Evolutionary conservation across 2,888 invertebrate genomes (phyloP).

Genomic region (Agonopterix arenella): DNA sequence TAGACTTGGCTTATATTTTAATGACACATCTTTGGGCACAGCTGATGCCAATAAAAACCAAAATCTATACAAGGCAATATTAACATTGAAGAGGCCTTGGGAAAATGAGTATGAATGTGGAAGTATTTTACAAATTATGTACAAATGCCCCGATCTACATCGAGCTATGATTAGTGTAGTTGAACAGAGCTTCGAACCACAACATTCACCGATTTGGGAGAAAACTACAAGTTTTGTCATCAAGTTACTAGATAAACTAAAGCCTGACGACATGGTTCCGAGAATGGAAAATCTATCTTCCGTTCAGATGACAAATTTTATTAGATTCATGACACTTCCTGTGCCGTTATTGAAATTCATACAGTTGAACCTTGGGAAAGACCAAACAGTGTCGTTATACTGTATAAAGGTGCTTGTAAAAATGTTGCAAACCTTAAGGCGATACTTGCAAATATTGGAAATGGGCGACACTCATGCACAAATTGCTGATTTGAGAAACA

Average conservation of each 20-base stretch:
- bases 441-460: constrained; percentile 72
- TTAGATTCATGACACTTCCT: constrained; percentile 69
- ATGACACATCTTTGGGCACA: constrained; percentile 80
- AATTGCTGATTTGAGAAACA: constrained; percentile 47
- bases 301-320: constrained; percentile 70
- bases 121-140: constrained; percentile 78
- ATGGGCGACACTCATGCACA: constrained; percentile 35
- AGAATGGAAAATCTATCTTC: constrained; percentile 60
- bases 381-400: constrained; percentile 57
- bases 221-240: constrained; percentile 63
- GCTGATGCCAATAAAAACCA: constrained; percentile 77
- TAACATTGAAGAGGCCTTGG: constrained; percentile 82
- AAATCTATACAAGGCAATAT: constrained; percentile 78
- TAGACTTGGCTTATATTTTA: constrained; percentile 86
- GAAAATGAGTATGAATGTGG: constrained; percentile 79
- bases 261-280: constrained; percentile 65
- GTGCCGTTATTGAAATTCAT: constrained; percentile 64
- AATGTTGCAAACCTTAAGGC: constrained; percentile 68
- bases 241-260: constrained; percentile 57
- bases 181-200: constrained; percentile 78
- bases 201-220: constrained; percentile 73
- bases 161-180: constrained; percentile 77
- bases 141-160: constrained; percentile 84
- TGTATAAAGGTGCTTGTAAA: constrained; percentile 72
- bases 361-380: constrained; percentile 44